These are phyloP conservation scores for Nesogale talazaci DNA, from an alignment of 2,113 vertebrate species.

Conservation along the genomic window DNA sequence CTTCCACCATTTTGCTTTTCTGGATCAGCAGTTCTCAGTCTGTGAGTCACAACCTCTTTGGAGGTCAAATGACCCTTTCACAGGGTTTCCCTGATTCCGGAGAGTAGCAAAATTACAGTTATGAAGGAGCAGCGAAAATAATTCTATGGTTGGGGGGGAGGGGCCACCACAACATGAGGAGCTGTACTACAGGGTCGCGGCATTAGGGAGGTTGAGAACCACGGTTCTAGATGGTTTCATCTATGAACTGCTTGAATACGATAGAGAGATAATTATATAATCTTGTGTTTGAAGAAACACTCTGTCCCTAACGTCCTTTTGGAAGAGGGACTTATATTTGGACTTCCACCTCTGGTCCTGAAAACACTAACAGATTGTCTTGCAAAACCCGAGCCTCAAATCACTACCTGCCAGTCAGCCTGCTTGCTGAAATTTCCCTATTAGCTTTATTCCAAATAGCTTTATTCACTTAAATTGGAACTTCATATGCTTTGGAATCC, in stretches of 20 bases:
- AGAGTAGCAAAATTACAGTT: no score
- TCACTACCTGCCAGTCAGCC: not conserved
- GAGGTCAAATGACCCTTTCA: no score
- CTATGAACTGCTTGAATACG: conserved; percentile 41
- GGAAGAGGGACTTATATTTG: conserved; percentile 3
- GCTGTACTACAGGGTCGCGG: no score
- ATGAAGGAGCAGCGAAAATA: no score
- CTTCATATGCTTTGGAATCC: not conserved
- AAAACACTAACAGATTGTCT: not conserved
- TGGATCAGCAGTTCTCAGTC: no score
- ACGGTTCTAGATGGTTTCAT: conserved; percentile 42
- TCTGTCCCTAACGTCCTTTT: conserved; percentile 31
- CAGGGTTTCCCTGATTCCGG: no score
- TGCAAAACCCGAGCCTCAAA: not conserved
- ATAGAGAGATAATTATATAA: conserved; percentile 48
- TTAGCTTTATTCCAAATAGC: not conserved
- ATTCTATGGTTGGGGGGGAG: no score
- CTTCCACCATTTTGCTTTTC: no score
- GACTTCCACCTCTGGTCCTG: not conserved
- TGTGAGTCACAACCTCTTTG: no score
- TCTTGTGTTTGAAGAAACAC: conserved; percentile 36
- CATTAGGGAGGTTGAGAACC: no score
- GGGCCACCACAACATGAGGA: no score
- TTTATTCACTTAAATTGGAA: not conserved
- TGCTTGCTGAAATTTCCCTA: not conserved